A percentile compares a stretch with the other conserved stretches of the same genome.
These are phyloP conservation scores for Athene noctua DNA, from an alignment of 2,113 vertebrate genomes.

Conservation along the genomic window DNA sequence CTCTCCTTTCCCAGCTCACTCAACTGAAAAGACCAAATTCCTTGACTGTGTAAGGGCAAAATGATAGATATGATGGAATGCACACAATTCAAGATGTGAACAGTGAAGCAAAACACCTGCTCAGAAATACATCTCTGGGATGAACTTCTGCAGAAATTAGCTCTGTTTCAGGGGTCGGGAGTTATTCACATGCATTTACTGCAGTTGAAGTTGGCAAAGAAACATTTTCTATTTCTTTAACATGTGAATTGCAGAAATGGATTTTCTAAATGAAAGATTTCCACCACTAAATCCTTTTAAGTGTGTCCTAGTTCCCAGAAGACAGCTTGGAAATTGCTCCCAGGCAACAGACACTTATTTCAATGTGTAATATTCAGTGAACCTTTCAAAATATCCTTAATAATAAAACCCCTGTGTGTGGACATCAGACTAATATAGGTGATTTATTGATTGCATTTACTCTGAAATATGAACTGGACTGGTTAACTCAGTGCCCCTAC, in stretches of 20 bases:
- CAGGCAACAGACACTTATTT: conserved; percentile 67
- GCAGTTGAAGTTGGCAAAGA: conserved; percentile 53
- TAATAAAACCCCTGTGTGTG: conserved; percentile 57
- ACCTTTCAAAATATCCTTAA: conserved; percentile 68
- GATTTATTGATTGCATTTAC: conserved; percentile 65
- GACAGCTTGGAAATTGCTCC: conserved; percentile 70
- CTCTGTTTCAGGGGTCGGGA: conserved; percentile 26
- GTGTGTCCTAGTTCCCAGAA: conserved; percentile 66
- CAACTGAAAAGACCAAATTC: conserved; percentile 27
- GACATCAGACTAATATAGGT: conserved; percentile 62
- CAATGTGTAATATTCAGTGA: conserved; percentile 72
- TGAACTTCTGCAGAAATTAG: conserved; percentile 48
- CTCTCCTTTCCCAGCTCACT: conserved; percentile 28
- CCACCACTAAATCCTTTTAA: conserved; percentile 72
- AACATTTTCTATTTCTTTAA: conserved; percentile 66
- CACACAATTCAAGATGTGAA: conserved; percentile 10
- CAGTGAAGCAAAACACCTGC: conserved; percentile 33
- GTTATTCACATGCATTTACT: conserved; percentile 13
- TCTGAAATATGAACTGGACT: conserved; percentile 64
- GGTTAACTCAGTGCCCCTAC: conserved; percentile 28
- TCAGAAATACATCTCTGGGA: neutral
- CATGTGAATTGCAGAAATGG: conserved; percentile 65
- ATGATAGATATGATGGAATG: neutral
- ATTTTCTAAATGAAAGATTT: conserved; percentile 74
- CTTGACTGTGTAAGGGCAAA: neutral